Conservation (phyloP, 2,113 vertebrate species). For the Brachirus orientalis region DNA sequence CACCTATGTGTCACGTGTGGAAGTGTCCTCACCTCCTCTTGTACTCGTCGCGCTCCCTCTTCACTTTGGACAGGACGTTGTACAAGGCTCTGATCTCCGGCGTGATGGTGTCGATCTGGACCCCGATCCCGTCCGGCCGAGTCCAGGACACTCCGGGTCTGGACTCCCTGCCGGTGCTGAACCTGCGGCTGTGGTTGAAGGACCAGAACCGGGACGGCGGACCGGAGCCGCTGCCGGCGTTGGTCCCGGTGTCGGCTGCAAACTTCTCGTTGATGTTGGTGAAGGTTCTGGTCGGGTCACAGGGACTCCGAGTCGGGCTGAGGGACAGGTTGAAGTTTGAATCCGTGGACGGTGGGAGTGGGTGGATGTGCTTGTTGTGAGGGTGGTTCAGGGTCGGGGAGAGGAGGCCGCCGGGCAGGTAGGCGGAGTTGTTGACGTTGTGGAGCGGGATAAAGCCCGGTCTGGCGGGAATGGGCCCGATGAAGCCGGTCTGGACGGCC, state of each 20-base stretch:
- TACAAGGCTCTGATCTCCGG: constrained; percentile 85
- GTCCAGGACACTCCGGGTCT: constrained; percentile 79
- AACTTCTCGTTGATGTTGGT: constrained; percentile 65
- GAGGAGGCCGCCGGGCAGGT: constrained; percentile 64
- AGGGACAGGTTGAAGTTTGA: constrained; percentile 70
- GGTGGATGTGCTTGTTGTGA: constrained; percentile 31
- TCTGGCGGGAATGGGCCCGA: constrained; percentile 50
- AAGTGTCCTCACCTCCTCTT: constrained; percentile 78
- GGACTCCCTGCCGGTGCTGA: constrained; percentile 78
- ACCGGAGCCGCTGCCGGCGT: constrained; percentile 22
- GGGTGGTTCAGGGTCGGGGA: constrained; percentile 72
- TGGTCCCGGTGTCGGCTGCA: constrained; percentile 9
- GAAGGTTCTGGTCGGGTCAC: constrained; percentile 25
- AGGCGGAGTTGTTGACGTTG: constrained; percentile 65
- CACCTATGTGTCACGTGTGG: too few species aligned
- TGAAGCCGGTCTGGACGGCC: constrained; percentile 83
- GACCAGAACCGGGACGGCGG: constrained; percentile 82
- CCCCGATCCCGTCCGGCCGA: constrained; percentile 81
- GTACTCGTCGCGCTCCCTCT: constrained; percentile 84
- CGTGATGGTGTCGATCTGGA: constrained; percentile 86
- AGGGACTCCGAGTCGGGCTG: constrained; percentile 60
- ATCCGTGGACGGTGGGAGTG: constrained; percentile 34
- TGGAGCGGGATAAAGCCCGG: constrained; percentile 63
- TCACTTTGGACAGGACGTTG: constrained; percentile 86
- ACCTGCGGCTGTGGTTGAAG: constrained; percentile 83